Conservation (phyloP, 2,888 invertebrate species). For the Sinelater perroti region DNA sequence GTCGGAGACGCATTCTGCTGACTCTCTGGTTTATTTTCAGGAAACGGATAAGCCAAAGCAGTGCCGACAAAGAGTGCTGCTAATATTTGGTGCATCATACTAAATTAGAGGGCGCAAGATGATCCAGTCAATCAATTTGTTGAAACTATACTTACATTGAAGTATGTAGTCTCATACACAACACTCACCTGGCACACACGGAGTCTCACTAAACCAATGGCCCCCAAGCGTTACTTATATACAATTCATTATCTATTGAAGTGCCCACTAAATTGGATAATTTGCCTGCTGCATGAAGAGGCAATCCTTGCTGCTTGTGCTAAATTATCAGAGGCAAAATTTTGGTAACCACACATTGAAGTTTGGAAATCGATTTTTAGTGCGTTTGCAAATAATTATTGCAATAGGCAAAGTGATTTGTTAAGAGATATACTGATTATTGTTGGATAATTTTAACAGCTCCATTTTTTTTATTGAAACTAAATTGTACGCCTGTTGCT, state of each 20-base stretch:
- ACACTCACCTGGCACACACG: conserved; percentile 4
- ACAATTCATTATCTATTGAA: conserved; percentile 6
- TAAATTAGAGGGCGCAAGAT: background rate
- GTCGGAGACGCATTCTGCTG: conserved; percentile 42
- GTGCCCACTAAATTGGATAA: conserved; percentile 28
- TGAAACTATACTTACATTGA: conserved; percentile 3
- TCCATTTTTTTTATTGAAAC: too few species aligned
- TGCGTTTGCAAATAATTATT: too few species aligned
- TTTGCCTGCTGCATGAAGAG: too few species aligned
- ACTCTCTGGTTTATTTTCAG: conserved; percentile 42
- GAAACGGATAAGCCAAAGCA: conserved; percentile 34
- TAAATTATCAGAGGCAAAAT: too few species aligned
- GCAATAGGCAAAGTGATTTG: too few species aligned
- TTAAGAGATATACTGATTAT: too few species aligned
- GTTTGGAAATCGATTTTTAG: too few species aligned
- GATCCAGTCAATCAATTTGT: too few species aligned
- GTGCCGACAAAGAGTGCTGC: conserved; percentile 32
- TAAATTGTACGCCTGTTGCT: too few species aligned
- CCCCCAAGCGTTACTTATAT: conserved; percentile 7
- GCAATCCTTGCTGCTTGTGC: too few species aligned
- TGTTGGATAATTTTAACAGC: too few species aligned
- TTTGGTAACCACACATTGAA: too few species aligned
- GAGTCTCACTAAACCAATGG: conserved; percentile 6
- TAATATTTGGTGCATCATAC: conserved; percentile 25
- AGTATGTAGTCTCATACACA: conserved; percentile 2